Percentiles rank a stretch among this genome's conserved stretches.
phyloP scores from a whole-genome alignment of 2,888 invertebrate genomes.

The Thera obeliscata region DNA sequence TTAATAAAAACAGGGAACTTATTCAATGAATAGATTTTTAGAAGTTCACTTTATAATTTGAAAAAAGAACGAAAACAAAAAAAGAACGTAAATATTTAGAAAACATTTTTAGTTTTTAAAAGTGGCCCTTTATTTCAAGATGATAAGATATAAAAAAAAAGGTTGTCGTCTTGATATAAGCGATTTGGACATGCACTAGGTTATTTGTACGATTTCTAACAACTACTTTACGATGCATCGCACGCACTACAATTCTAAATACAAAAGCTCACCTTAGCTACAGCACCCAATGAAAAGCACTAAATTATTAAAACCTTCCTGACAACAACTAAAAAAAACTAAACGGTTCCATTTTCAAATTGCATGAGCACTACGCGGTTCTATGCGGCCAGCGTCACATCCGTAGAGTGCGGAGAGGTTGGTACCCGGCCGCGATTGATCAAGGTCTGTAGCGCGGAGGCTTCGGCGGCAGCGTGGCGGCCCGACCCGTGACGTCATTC shows the following conservation, averaged over 20 bases:
- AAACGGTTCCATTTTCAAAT: constrained; percentile 23
- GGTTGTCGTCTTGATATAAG: neutral
- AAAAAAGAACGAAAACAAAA: too few species aligned
- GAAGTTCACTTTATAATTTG: too few species aligned
- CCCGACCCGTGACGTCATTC: constrained; percentile 74
- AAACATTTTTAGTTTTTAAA: too few species aligned
- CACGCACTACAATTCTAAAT: constrained; percentile 7
- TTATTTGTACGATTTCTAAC: neutral
- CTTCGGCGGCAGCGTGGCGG: constrained; percentile 71
- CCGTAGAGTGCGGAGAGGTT: constrained; percentile 47
- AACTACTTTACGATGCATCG: neutral
- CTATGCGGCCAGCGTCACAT: constrained; percentile 41
- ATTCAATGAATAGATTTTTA: too few species aligned
- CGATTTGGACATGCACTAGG: constrained; percentile 11
- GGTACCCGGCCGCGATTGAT: constrained; percentile 61
- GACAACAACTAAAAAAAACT: constrained; percentile 3
- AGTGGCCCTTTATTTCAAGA: too few species aligned
- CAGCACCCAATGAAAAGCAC: constrained; percentile 23
- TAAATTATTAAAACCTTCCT: neutral
- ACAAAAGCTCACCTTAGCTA: constrained; percentile 52
- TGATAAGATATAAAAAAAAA: too few species aligned
- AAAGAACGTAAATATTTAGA: too few species aligned
- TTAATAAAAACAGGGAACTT: neutral
- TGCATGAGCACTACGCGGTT: constrained; percentile 13
- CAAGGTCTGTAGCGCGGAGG: constrained; percentile 60